Evolutionary conservation across 1,140 invertebrate species (phyloP).

Genomic region (Pachyrhynchus sulphureomaculatus): DNA sequence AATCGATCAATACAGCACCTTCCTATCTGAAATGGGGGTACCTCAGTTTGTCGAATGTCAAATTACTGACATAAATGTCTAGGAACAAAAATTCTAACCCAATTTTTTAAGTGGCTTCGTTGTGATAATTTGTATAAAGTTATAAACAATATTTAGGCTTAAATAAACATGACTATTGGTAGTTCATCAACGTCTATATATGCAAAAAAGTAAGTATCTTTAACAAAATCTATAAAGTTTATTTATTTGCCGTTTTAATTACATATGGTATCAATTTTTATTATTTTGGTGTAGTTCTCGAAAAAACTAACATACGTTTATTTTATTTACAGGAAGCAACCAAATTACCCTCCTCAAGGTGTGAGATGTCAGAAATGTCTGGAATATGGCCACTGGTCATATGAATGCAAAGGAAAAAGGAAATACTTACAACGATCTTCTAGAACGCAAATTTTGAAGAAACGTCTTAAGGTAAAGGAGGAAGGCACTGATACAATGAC

Average conservation of each 20-base stretch:
- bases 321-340: conserved; percentile 12
- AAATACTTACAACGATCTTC: conserved; percentile 83
- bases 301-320: not conserved
- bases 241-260: too few relatives aligned
- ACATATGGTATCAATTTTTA: not conserved
- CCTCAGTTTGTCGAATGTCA: too few relatives aligned
- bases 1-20: too few relatives aligned
- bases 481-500: conserved; percentile 44
- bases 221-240: too few relatives aligned
- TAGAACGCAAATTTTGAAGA: conserved; percentile 77
- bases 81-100: too few relatives aligned
- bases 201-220: conserved; percentile 5
- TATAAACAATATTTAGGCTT: too few relatives aligned
- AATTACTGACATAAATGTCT: too few relatives aligned
- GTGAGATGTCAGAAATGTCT: conserved; percentile 89
- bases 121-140: too few relatives aligned
- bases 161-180: not conserved
- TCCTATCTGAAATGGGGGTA: too few relatives aligned
- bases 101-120: too few relatives aligned
- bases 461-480: conserved; percentile 63
- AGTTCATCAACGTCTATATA: not conserved
- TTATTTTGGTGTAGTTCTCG: not conserved
- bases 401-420: conserved; percentile 87
- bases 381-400: conserved; percentile 89
- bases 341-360: conserved; percentile 52